Conservation (phyloP, 2,888 invertebrate species). For the Stenolophus ochropezus region DNA sequence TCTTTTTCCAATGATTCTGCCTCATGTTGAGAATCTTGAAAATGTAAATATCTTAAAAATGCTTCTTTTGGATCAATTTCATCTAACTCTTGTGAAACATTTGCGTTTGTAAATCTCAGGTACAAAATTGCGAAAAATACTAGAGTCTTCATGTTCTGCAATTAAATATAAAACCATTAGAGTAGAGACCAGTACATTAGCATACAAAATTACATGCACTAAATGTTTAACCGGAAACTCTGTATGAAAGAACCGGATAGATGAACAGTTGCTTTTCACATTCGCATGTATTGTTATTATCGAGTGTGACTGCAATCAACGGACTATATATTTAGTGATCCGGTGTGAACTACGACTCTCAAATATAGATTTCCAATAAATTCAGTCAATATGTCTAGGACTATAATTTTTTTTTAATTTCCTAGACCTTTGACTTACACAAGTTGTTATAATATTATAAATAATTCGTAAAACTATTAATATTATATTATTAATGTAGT, state of each 20-base stretch:
- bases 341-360: not conserved
- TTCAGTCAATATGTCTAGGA: conserved; percentile 8
- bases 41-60: conserved; percentile 62
- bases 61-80: conserved; percentile 61
- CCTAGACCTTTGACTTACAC: not conserved
- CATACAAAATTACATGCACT: not conserved
- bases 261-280: conserved; percentile 52
- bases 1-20: not conserved
- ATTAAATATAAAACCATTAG: not conserved
- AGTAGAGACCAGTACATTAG: not conserved
- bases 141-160: conserved; percentile 12
- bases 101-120: not conserved
- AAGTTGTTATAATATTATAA: not conserved
- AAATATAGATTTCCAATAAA: not conserved
- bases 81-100: not conserved
- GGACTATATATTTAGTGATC: conserved; percentile 49
- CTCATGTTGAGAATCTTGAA: conserved; percentile 35
- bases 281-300: conserved; percentile 50
- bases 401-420: conserved; percentile 7
- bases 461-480: not conserved
- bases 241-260: conserved; percentile 58
- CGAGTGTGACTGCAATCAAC: conserved; percentile 37
- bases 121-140: not conserved
- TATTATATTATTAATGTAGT: not conserved
- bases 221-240: conserved; percentile 51